phyloP scores from a whole-genome alignment of 2,888 invertebrate genomes.

The Hydrotaea diabolus region DNA sequence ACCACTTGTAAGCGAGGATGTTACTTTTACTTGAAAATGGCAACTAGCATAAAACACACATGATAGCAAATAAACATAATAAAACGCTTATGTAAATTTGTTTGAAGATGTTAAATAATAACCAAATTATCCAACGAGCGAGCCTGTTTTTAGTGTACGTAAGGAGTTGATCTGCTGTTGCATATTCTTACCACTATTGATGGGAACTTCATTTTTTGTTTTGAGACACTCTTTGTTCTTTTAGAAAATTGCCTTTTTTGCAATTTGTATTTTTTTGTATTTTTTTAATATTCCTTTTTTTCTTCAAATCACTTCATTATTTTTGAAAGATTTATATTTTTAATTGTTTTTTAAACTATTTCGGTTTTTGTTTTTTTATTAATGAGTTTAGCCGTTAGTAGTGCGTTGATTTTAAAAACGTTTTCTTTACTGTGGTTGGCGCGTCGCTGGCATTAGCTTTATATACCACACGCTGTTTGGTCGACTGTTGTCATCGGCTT shows the following conservation, averaged over 20 bases:
- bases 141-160: not conserved
- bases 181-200: constrained; percentile 33
- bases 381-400: constrained; percentile 61
- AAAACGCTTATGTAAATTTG: constrained; percentile 30
- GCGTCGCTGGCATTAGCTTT: constrained; percentile 77
- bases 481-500: not conserved
- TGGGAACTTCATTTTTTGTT: constrained; percentile 17
- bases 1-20: constrained; percentile 53
- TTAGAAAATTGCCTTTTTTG: no score
- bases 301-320: constrained; percentile 45
- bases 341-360: constrained; percentile 4
- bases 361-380: constrained; percentile 21
- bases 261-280: constrained; percentile 15
- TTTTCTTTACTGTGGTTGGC: constrained; percentile 77
- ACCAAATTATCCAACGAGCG: no score
- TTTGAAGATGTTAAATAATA: not conserved
- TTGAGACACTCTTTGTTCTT: constrained; percentile 56
- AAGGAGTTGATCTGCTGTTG: not conserved
- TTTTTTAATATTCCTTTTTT: not conserved
- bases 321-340: constrained; percentile 1
- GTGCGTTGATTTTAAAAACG: constrained; percentile 33
- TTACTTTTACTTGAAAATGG: constrained; percentile 45
- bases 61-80: not conserved
- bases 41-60: not conserved
- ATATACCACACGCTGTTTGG: constrained; percentile 73